Evolutionary conservation across 2,888 invertebrate genomes (phyloP), one percentile per base, ranked within the genome.

Genomic region (Ctena decussata): DNA sequence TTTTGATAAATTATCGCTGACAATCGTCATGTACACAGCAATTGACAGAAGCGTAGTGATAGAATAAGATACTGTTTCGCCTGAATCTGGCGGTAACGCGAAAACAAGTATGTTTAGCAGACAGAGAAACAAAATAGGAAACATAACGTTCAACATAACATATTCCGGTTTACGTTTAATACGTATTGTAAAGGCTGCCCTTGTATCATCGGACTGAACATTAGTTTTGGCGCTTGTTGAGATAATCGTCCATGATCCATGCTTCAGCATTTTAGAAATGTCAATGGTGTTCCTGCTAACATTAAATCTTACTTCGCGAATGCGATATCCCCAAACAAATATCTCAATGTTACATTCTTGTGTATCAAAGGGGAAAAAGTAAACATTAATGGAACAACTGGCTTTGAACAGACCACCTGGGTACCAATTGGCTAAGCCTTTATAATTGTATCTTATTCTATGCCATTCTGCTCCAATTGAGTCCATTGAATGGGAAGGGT

Each of bases 111-210:
- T 82, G 53, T 87, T 86, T 1, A 84, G 32, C 0, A 75, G 1
- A 15, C 82, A 77, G 5, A 89, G 74, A n/a, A 89, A 70, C 1
- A 80, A 60, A 1, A 89, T 32, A 30, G 89, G 89, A 2, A 72
- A 41, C 1, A 89, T 77, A 1, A 89, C 83, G 73, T 86, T 89
- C 27, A 90, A 73, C 21, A 89, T 76, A 18, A 90, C 84, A 49
- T 87, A 90, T 12, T 80, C 70, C 0, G 90, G 87, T n/a, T 84
- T 85, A 32, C 90, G 41, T 30, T 53, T 44, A 32, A 87, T 30
- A 12, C 71, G 57, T 11, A 87, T 37, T 6, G 41, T 41, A 15
- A 11, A 41, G 15, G 41, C 15, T 11, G 15, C 41, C 15, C 41
- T 41, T 41, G 41, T 11, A 41, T 11, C 41, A 41, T 11, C 6